These are phyloP conservation scores for Neodiprion virginianus DNA, from an alignment of 1,140 invertebrate species.

Conservation along the genomic window DNA sequence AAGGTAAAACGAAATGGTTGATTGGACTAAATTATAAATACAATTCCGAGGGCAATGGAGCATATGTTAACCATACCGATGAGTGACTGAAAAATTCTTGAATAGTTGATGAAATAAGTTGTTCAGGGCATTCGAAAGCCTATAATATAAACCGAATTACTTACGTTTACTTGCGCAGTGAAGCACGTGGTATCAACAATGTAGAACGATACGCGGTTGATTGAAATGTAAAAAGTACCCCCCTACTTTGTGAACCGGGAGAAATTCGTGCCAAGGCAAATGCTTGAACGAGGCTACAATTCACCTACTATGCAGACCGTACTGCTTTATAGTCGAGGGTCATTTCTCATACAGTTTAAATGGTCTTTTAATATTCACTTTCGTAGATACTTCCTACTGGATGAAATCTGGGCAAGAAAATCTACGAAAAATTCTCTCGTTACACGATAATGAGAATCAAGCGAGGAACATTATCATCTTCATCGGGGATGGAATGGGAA, in stretches of 20 bases:
- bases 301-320: background rate
- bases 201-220: background rate
- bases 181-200: no score
- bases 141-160: no score
- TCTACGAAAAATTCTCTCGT: conserved; percentile 45
- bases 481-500: conserved; percentile 78
- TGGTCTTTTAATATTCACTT: conserved; percentile 10
- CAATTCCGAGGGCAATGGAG: no score
- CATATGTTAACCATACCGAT: no score
- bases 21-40: no score
- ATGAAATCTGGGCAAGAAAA: conserved; percentile 53
- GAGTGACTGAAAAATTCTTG: no score
- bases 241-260: background rate
- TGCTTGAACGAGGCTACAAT: conserved; percentile 2
- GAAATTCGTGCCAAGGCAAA: background rate
- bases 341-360: background rate
- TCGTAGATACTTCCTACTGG: conserved; percentile 55
- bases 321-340: background rate
- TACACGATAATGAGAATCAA: conserved; percentile 55
- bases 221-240: conserved; percentile 3
- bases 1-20: no score
- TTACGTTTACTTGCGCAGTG: no score
- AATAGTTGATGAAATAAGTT: no score
- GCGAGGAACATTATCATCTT: conserved; percentile 78
- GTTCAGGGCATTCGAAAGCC: no score